These are phyloP conservation scores for Harlomillsia oculata DNA, from an alignment of 1,140 invertebrate species.

Conservation along the genomic window DNA sequence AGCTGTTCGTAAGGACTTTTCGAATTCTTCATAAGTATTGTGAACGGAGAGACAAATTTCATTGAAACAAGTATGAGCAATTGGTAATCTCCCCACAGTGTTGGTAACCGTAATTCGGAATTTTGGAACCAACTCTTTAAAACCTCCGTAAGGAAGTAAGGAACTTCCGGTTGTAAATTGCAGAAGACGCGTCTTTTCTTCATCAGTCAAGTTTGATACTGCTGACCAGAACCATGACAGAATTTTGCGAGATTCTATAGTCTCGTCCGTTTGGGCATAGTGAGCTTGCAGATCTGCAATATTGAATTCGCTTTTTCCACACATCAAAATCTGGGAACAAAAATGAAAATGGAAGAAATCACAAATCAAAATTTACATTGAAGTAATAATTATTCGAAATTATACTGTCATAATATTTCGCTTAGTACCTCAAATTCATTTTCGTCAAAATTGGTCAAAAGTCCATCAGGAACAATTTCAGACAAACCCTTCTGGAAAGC, in stretches of 20 bases:
- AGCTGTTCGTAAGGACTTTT: conserved; percentile 74
- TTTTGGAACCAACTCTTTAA: conserved; percentile 70
- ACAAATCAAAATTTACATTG: no score
- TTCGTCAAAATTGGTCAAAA: conserved; percentile 89
- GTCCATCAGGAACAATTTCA: conserved; percentile 80
- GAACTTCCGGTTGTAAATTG: conserved; percentile 89
- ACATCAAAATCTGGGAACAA: conserved; percentile 24
- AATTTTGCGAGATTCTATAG: conserved; percentile 60
- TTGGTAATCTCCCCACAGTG: conserved; percentile 78
- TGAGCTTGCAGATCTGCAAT: conserved; percentile 27
- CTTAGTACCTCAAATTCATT: conserved; percentile 78
- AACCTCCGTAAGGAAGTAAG: conserved; percentile 82
- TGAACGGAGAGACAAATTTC: conserved; percentile 73
- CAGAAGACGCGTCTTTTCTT: conserved; percentile 81
- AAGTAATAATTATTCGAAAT: no score
- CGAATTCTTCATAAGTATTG: conserved; percentile 85
- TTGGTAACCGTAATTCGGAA: conserved; percentile 78
- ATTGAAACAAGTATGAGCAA: conserved; percentile 71
- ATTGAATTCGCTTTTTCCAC: conserved; percentile 29
- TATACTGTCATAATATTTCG: background rate
- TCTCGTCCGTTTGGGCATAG: conserved; percentile 47
- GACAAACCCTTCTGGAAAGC: conserved; percentile 80
- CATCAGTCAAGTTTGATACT: conserved; percentile 76
- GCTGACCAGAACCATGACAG: conserved; percentile 91
- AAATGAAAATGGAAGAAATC: no score